These are phyloP conservation scores for Nowickia ferox DNA, from an alignment of 2,888 invertebrate species.

Conservation along the genomic window DNA sequence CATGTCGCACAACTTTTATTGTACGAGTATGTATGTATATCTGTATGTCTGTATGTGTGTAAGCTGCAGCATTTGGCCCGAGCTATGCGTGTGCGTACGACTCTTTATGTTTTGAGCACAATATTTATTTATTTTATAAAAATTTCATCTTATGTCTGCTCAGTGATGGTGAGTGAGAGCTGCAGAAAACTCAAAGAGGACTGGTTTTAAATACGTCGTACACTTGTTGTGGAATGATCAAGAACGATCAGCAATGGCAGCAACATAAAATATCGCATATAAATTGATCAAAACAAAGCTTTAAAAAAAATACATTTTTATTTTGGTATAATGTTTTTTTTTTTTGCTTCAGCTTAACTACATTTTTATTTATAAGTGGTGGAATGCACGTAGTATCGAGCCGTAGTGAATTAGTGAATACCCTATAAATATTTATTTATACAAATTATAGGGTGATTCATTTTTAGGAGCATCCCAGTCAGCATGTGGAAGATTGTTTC, in stretches of 20 bases:
- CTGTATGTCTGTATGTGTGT: neutral
- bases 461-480: no score
- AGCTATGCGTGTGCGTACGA: conserved; percentile 18
- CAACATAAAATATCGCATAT: conserved; percentile 19
- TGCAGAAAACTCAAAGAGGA: conserved; percentile 62
- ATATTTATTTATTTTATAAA: conserved; percentile 7
- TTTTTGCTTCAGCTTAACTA: conserved; percentile 11
- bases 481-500: no score
- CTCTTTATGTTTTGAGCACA: conserved; percentile 20
- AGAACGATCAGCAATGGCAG: conserved; percentile 47
- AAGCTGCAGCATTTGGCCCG: neutral
- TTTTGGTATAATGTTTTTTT: conserved; percentile 16
- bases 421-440: conserved; percentile 2
- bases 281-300: conserved; percentile 31
- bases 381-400: neutral
- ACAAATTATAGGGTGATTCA: no score
- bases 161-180: conserved; percentile 65
- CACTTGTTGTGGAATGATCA: conserved; percentile 61
- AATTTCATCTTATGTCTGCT: conserved; percentile 41
- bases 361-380: neutral
- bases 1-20: neutral
- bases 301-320: conserved; percentile 51
- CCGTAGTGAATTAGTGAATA: neutral
- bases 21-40: neutral
- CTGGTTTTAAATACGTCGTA: conserved; percentile 74